Evolutionary conservation across 2,797 vertebrate species (phyloP).

Genomic region (Danionella dracula): DNA sequence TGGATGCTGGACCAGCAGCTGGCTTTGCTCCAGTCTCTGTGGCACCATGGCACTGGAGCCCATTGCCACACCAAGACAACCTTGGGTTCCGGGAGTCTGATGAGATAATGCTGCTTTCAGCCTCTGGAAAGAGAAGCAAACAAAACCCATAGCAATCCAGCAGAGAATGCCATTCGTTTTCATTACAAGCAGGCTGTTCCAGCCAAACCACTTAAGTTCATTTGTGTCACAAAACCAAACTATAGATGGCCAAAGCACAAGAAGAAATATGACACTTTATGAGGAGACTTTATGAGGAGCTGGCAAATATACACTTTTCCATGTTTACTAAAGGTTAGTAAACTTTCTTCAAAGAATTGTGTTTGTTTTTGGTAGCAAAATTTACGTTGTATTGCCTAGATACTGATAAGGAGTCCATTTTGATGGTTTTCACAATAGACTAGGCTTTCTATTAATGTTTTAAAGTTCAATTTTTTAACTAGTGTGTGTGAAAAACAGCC

Average conservation of each 20-base stretch:
- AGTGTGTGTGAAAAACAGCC: background rate
- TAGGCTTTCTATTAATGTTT: no score
- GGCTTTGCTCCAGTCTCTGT: slow-evolving; percentile 85
- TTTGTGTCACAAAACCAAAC: background rate
- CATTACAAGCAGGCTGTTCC: background rate
- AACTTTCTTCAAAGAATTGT: background rate
- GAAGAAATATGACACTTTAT: no score
- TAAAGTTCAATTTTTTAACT: no score
- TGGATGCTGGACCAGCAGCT: slow-evolving; percentile 85
- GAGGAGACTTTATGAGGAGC: no score
- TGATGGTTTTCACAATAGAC: no score
- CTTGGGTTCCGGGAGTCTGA: slow-evolving; percentile 78
- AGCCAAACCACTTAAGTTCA: background rate
- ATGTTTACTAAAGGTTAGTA: no score
- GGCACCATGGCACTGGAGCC: slow-evolving; percentile 87
- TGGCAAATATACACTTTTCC: background rate
- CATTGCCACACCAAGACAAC: slow-evolving; percentile 72
- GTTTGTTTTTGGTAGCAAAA: background rate
- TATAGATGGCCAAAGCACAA: no score
- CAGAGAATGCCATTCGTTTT: background rate
- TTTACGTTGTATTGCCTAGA: no score
- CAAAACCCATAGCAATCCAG: background rate
- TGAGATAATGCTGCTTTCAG: slow-evolving; percentile 90
- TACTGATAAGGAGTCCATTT: no score
- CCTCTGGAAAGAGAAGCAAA: slow-evolving; percentile 65